phyloP scores from a whole-genome alignment of 2,113 vertebrate genomes.

The Alethe diademata region DNA sequence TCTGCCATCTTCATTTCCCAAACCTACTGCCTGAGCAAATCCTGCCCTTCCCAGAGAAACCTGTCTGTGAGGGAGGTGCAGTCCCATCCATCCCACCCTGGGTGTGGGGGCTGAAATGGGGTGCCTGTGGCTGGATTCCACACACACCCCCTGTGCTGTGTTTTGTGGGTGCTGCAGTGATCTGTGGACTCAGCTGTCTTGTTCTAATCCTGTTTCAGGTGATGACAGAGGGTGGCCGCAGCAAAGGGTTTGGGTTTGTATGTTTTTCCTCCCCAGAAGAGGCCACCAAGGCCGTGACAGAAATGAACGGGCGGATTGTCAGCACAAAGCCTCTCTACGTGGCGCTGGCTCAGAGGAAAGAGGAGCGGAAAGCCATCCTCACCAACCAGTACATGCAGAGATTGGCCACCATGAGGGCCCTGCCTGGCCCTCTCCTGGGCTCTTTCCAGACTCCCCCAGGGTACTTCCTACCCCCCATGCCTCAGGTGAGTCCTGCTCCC shows the following conservation, averaged over 20 bases:
- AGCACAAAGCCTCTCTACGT: conserved; percentile 95
- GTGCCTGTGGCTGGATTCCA: background rate
- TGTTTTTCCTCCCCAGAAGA: conserved; percentile 98
- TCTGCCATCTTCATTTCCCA: background rate
- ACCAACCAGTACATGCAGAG: conserved; percentile 97
- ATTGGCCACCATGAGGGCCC: conserved; percentile 81
- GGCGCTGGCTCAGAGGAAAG: conserved; percentile 91
- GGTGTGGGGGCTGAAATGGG: background rate
- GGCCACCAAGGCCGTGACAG: conserved; percentile 95
- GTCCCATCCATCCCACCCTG: background rate
- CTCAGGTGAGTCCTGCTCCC: conserved; percentile 78
- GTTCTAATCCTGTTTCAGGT: conserved; percentile 81
- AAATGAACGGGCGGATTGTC: conserved; percentile 95
- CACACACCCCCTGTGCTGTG: fast-evolving
- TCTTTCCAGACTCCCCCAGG: conserved; percentile 83
- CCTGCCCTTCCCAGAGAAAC: background rate
- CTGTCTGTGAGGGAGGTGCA: fast-evolving
- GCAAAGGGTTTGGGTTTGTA: conserved; percentile 97
- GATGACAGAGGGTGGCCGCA: conserved; percentile 93
- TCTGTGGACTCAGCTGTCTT: conserved; percentile 64
- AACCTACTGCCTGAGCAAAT: background rate
- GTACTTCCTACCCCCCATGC: conserved; percentile 85
- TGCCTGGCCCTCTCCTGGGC: conserved; percentile 82
- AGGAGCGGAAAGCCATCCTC: conserved; percentile 93
- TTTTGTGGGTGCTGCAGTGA: background rate